A percentile compares a stretch with the other conserved stretches of the same genome.
phyloP scores from a whole-genome alignment of 2,888 invertebrate genomes.

The Parelbella ahira region DNA sequence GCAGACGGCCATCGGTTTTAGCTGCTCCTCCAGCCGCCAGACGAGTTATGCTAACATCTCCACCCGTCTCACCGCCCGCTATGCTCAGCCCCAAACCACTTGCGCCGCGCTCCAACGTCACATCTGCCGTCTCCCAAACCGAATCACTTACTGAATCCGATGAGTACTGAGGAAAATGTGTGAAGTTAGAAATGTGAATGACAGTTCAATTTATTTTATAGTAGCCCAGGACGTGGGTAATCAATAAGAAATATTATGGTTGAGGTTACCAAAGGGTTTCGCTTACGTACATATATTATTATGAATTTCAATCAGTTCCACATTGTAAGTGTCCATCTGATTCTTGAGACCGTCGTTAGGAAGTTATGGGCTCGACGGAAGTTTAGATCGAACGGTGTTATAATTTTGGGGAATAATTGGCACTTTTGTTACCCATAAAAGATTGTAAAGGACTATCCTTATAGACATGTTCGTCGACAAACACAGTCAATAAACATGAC shows the following conservation, averaged over 20 bases:
- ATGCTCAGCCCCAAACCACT: slow-evolving; percentile 98
- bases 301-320: slow-evolving; percentile 22
- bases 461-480: no score
- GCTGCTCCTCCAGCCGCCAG: slow-evolving; percentile 97
- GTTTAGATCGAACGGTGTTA: no score
- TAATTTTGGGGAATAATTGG: no score
- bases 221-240: slow-evolving; percentile 9
- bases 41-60: slow-evolving; percentile 98
- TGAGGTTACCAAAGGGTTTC: slow-evolving; percentile 7
- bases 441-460: no score
- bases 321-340: slow-evolving; percentile 1
- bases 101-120: slow-evolving; percentile 91
- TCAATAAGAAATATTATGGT: slow-evolving; percentile 21
- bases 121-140: slow-evolving; percentile 96
- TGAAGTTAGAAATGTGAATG: slow-evolving; percentile 20
- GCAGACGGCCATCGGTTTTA: slow-evolving; percentile 89
- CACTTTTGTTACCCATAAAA: no score
- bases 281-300: slow-evolving; percentile 9
- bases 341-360: not conserved
- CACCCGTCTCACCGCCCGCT: slow-evolving; percentile 97
- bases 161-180: slow-evolving; percentile 51
- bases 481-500: no score
- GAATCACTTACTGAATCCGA: slow-evolving; percentile 81
- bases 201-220: slow-evolving; percentile 25
- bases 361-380: slow-evolving; percentile 9